These are phyloP conservation scores for Amazona guildingii DNA, from an alignment of 2,113 vertebrate genomes.

Conservation along the genomic window DNA sequence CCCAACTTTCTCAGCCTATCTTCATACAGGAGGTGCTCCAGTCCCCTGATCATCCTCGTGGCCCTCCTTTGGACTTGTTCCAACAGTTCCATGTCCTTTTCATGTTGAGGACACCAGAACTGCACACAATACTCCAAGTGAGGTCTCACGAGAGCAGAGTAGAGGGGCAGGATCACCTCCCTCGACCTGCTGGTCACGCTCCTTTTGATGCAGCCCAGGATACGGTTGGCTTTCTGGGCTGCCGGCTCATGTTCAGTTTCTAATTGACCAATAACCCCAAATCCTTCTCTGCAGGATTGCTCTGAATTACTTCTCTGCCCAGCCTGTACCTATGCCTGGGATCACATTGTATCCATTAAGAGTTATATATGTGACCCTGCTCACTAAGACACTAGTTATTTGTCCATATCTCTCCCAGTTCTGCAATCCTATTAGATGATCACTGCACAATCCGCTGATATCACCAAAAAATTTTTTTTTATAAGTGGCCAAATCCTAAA, in stretches of 20 bases:
- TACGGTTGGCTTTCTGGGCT: not conserved
- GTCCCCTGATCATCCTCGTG: too few species aligned
- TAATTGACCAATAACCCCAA: not conserved
- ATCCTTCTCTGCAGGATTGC: not conserved
- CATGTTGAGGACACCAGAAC: too few species aligned
- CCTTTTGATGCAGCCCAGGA: not conserved
- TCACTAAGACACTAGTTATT: not conserved
- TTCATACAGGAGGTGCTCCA: too few species aligned
- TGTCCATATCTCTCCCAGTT: not conserved
- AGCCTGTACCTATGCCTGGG: not conserved
- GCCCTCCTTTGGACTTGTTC: too few species aligned
- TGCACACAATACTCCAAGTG: too few species aligned
- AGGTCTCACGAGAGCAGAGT: too few species aligned
- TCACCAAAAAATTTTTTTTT: not conserved
- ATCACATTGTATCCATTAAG: not conserved
- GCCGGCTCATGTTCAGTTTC: not conserved
- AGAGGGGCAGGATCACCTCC: not conserved
- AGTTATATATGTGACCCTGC: not conserved
- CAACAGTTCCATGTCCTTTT: too few species aligned
- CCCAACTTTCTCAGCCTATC: too few species aligned
- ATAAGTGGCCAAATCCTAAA: not conserved
- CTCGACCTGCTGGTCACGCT: not conserved
- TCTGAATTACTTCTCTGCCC: not conserved
- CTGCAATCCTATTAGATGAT: not conserved
- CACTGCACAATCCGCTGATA: fast-evolving